These are phyloP conservation scores for Vicugna pacos DNA, from an alignment of 2,113 vertebrate species.

Conservation along the genomic window DNA sequence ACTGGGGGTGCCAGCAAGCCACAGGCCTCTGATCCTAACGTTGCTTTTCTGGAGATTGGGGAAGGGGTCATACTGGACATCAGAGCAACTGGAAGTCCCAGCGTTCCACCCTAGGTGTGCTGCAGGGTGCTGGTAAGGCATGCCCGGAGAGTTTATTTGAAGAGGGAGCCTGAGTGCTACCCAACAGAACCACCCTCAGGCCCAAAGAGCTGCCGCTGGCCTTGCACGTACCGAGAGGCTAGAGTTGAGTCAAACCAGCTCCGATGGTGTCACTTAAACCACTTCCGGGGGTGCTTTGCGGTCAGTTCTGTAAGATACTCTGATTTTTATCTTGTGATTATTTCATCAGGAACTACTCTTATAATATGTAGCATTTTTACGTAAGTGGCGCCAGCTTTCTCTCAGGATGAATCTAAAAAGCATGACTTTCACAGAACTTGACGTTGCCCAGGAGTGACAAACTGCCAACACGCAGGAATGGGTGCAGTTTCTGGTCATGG, in stretches of 20 bases:
- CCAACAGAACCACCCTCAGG: conserved; percentile 85
- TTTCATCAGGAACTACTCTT: conserved; percentile 85
- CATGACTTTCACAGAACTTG: conserved; percentile 84
- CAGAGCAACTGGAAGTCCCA: conserved; percentile 65
- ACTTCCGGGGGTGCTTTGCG: conserved; percentile 60
- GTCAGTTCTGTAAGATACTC: conserved; percentile 84
- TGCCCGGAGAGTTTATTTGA: conserved; percentile 84
- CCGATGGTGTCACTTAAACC: conserved; percentile 74
- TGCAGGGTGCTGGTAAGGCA: conserved; percentile 82
- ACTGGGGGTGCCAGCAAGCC: conserved; percentile 84
- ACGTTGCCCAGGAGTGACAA: conserved; percentile 79
- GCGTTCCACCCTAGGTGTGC: conserved; percentile 79
- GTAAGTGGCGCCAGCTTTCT: conserved; percentile 87
- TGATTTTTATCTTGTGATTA: conserved; percentile 84
- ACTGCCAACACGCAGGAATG: conserved; percentile 82
- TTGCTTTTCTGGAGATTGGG: conserved; percentile 84
- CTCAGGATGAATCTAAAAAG: conserved; percentile 86
- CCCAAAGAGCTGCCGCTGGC: conserved; percentile 86
- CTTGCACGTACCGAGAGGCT: conserved; percentile 83
- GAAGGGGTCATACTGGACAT: conserved; percentile 83
- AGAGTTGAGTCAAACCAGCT: conserved; percentile 69
- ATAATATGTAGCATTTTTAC: conserved; percentile 85
- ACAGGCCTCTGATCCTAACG: conserved; percentile 84
- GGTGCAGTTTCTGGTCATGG: conserved; percentile 82
- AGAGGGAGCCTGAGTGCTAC: conserved; percentile 85